Base-by-base conservation (phyloP, 2,113 vertebrate genomes). In the Centrocercus urophasianus region DNA sequence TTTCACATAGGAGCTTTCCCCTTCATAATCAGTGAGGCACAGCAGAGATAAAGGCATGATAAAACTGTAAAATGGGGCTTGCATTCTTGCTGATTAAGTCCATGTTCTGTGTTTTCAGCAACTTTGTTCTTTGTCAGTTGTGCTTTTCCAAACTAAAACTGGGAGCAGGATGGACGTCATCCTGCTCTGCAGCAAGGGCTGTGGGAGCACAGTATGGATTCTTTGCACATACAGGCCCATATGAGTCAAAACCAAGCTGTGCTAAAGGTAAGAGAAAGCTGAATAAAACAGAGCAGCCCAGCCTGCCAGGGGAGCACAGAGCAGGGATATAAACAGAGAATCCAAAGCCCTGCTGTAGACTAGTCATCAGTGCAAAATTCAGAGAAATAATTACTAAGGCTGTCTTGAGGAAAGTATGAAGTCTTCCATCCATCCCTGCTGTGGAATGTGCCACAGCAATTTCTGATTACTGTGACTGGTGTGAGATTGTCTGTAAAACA, bases 361-460 rank as follows among this genome's bases (percentile, higher is more conserved):
- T 52, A 54, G 13, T 24, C 66, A 81, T 28, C 38, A 57, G 1
- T 8, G 30, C 57, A 59, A 69, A 83, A 75, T 54, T 57, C 54
- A 57, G 30, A 57, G 8, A 57, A 57, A 57, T 57, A 48, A 21
- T 86, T 77, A 67, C 61, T 65, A 20, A 83, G 50, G 25, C 16
- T 48, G 7, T 67, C 73, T 19, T 80, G 32, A 86, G 60, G 63
- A 85, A 71, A 88, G 18, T 50, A 69, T 42, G n/a, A 93, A 64
- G 82, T 93, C 91, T 94, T 93, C 88, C 92, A 56, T 86, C 80
- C 90, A 60, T 32, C 59, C 70, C 69, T 65, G 32, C 24, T 75
- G 12, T 7, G 18, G 65, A 43, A 38, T 67, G 91, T 80, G 45
- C 67, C 60, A 8, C 15, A 30, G 42, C 57, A 66, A 56, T 64